Base-by-base conservation (phyloP, 2,888 invertebrate species). In the Drosophila mulleri region DNA sequence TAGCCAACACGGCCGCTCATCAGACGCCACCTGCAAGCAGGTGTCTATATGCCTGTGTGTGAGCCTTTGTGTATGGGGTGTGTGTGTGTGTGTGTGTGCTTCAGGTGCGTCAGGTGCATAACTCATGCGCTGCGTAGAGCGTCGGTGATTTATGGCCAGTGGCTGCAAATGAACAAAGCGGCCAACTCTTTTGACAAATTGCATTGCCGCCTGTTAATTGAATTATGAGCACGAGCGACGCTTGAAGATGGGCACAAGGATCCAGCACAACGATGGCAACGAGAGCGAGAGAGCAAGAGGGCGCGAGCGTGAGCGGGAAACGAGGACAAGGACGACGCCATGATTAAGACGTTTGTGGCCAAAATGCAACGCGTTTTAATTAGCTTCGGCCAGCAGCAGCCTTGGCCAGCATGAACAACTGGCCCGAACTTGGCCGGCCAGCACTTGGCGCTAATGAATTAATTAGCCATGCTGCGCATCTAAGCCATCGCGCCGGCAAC, bases 151-250 rank as follows among this genome's bases (percentile, higher is more conserved):
- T 85, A 85, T 89, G 71, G 70, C 72, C 70, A 68, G 29, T 70
- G 84, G 70, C 85, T 85, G 89, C 82, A 89, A 81, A 79, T 89
- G 84, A 85, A 85, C 82, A 88, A 88, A 79, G 82, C 73, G 68
- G 54, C 62, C 65, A 80, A 73, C 64, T 79, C 75, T 62, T 80
- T 78, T 86, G 89, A 84, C 88, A 88, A 84, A 84, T 88, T 86
- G 75, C 89, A 78, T 83, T 69, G 73, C 64, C 71, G 73, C 75
- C 83, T 75, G 87, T 75, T 88, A 83, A 88, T 88, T 86, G 81
- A 84, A 83, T 75, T 78, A 75, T 74, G 73, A 76, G 67, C 59
- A 53, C 4, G 41, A 26, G 53, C 11, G 29, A 18, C 11, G 23
- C 9, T 2, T 44, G 9, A 45, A 12, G 16, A n/a, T 29, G n/a